phyloP scores from a whole-genome alignment of 1,140 invertebrate genomes.

The Temnothorax curvispinosus region DNA sequence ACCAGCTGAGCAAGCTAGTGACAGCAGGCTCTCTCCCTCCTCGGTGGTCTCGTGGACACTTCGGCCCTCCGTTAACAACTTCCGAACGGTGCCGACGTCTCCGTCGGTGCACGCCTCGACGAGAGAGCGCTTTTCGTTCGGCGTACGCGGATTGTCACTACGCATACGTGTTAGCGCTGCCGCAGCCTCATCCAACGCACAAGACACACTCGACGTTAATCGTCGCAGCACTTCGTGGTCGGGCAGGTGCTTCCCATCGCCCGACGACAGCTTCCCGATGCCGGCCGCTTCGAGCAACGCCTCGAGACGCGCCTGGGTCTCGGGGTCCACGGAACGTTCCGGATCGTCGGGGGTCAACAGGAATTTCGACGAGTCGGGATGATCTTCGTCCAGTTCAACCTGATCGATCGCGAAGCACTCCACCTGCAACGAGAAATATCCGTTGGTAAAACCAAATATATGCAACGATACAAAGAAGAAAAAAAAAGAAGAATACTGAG shows the following conservation, averaged over 20 bases:
- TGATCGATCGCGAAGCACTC: constrained; percentile 90
- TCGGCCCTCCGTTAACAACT: constrained; percentile 95
- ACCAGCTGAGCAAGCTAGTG: constrained; percentile 96
- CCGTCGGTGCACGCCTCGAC: constrained; percentile 97
- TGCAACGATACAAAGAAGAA: background rate
- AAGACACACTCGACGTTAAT: constrained; percentile 95
- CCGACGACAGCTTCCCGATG: constrained; percentile 89
- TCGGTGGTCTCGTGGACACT: constrained; percentile 97
- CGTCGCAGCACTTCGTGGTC: constrained; percentile 93
- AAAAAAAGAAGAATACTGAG: background rate
- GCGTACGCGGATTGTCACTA: constrained; percentile 90
- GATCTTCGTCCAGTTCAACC: constrained; percentile 89
- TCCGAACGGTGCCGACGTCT: constrained; percentile 95
- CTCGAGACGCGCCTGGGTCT: constrained; percentile 95
- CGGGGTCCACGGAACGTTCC: constrained; percentile 94
- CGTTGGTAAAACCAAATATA: background rate
- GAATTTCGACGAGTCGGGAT: constrained; percentile 92
- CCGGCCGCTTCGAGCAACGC: constrained; percentile 95
- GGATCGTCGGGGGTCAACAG: constrained; percentile 91
- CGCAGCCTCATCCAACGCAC: constrained; percentile 97
- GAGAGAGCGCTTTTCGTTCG: constrained; percentile 88
- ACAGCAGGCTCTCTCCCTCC: constrained; percentile 96
- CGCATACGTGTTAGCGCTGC: constrained; percentile 97
- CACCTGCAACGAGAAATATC: constrained; percentile 85
- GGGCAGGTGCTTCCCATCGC: constrained; percentile 92